phyloP scores from a whole-genome alignment of 2,888 invertebrate genomes.

The Dasysyrphus tricinctus region DNA sequence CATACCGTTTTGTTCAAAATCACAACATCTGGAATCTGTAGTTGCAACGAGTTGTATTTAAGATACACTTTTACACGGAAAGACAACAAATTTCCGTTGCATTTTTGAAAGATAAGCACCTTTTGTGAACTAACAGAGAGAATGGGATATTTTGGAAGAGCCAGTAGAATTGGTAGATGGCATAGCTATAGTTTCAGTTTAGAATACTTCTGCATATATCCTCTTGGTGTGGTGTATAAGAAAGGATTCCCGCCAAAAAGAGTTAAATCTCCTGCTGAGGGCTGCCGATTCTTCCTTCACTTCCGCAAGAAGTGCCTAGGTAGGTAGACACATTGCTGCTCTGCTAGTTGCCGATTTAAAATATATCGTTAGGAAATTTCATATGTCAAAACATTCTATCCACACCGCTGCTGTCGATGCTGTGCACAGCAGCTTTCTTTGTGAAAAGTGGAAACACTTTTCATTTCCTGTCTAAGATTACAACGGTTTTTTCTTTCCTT shows the following conservation, averaged over 20 bases:
- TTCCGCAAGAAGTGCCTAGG: slow-evolving; percentile 23
- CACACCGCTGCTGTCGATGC: slow-evolving; percentile 16
- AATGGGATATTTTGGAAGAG: neutral
- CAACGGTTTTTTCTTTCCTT: slow-evolving; percentile 42
- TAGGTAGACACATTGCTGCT: neutral
- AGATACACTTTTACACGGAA: slow-evolving; percentile 56
- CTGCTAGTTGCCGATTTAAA: slow-evolving; percentile 37
- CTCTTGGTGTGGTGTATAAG: slow-evolving; percentile 33
- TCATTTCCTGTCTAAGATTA: slow-evolving; percentile 74
- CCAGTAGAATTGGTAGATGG: slow-evolving; percentile 8
- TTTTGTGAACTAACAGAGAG: neutral
- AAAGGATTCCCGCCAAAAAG: slow-evolving; percentile 26
- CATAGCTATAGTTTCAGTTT: neutral
- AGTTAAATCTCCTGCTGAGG: slow-evolving; percentile 54
- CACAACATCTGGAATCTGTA: slow-evolving; percentile 40
- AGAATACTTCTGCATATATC: neutral
- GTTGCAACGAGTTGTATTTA: slow-evolving; percentile 47
- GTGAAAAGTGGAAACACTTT: slow-evolving; percentile 68
- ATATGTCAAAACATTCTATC: slow-evolving; percentile 72
- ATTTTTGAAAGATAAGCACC: slow-evolving; percentile 24
- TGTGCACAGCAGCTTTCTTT: slow-evolving; percentile 53
- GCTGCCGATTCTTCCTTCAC: slow-evolving; percentile 13
- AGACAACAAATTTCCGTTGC: slow-evolving; percentile 63
- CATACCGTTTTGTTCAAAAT: slow-evolving; percentile 34
- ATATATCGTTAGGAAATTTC: slow-evolving; percentile 73